Evolutionary conservation across 1,140 invertebrate species (phyloP).

Genomic region (Zaprionus tsacasi): DNA sequence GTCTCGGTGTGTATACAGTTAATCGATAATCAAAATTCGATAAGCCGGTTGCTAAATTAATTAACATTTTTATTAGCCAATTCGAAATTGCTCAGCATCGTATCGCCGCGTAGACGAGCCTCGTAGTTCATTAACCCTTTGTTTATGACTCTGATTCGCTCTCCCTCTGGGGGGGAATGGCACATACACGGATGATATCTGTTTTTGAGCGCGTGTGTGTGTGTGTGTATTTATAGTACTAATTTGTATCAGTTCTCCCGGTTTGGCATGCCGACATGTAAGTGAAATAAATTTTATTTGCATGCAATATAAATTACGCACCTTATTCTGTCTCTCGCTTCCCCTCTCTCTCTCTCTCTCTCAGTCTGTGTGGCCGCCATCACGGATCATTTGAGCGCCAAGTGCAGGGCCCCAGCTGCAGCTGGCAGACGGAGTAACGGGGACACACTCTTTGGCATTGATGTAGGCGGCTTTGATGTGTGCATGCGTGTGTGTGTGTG

Average conservation of each 20-base stretch:
- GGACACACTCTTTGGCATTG: slow-evolving; percentile 14
- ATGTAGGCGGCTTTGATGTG: slow-evolving; percentile 41
- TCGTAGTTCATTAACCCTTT: slow-evolving; percentile 71
- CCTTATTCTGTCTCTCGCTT: slow-evolving; percentile 13
- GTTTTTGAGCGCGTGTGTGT: slow-evolving; percentile 9
- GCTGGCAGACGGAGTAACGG: slow-evolving; percentile 7
- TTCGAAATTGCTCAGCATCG: slow-evolving; percentile 45
- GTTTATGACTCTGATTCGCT: slow-evolving; percentile 61
- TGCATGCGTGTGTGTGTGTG: not conserved
- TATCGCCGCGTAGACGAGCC: not conserved
- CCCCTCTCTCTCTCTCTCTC: not conserved
- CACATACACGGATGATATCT: slow-evolving; percentile 7
- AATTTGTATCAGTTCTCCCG: slow-evolving; percentile 66
- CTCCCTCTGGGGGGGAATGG: not conserved
- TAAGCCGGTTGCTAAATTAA: slow-evolving; percentile 54
- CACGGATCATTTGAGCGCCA: slow-evolving; percentile 65
- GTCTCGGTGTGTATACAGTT: slow-evolving; percentile 18
- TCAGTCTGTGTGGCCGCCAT: slow-evolving; percentile 23
- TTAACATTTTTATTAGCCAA: slow-evolving; percentile 74
- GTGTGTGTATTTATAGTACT: slow-evolving; percentile 68
- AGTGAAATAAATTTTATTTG: slow-evolving; percentile 76
- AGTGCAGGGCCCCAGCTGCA: slow-evolving; percentile 53
- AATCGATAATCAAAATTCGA: slow-evolving; percentile 44
- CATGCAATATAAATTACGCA: slow-evolving; percentile 71
- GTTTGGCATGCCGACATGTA: slow-evolving; percentile 67